phyloP scores from a whole-genome alignment of 2,113 vertebrate species.

The Scortum barcoo region DNA sequence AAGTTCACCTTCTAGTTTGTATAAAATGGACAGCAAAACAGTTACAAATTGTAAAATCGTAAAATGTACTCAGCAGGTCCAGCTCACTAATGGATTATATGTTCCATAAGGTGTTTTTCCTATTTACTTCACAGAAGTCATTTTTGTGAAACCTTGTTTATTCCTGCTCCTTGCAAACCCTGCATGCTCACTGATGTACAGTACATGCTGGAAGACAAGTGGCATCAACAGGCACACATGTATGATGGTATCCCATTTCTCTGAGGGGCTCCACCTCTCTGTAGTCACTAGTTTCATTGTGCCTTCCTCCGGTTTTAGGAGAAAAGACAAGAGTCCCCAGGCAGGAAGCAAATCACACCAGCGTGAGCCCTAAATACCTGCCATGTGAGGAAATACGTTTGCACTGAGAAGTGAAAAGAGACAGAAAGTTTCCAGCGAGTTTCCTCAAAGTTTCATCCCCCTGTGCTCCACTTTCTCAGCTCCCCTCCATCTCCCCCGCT shows the following conservation, averaged over 20 bases:
- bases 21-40: neutral
- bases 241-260: neutral
- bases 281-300: neutral
- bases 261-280: slow-evolving; percentile 12
- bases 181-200: neutral
- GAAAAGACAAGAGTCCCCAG: neutral
- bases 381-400: slow-evolving; percentile 22
- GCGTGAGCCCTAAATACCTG: slow-evolving; percentile 29
- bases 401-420: neutral
- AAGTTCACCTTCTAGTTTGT: neutral
- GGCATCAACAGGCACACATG: no score
- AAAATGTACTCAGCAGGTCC: neutral
- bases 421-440: slow-evolving; percentile 14
- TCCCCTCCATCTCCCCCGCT: slow-evolving; percentile 1
- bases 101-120: no score
- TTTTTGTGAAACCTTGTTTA: neutral
- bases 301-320: neutral
- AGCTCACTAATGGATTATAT: neutral
- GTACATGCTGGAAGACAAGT: no score
- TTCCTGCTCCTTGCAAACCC: neutral
- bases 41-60: no score
- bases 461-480: slow-evolving; percentile 11
- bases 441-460: slow-evolving; percentile 35
- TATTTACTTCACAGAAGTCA: neutral
- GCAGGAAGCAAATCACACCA: slow-evolving; percentile 11